Conservation (phyloP, 2,888 invertebrate genomes). For the Drepana falcataria region DNA sequence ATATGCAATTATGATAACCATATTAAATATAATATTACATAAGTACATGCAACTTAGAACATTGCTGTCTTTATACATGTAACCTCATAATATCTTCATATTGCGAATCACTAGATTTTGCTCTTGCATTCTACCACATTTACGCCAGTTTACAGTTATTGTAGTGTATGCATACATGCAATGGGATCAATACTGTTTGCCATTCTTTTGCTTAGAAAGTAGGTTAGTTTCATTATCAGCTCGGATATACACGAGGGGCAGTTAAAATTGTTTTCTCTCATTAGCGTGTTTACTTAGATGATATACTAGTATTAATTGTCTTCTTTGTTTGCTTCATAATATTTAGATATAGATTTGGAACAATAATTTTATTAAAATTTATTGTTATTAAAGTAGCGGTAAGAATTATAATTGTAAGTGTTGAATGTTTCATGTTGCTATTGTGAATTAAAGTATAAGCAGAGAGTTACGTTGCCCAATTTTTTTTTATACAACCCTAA, state of each 20-base stretch:
- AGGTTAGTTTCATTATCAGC: neutral
- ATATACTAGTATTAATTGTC: neutral
- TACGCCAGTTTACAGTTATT: neutral
- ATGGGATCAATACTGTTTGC: neutral
- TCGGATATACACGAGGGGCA: neutral
- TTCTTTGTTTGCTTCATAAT: neutral
- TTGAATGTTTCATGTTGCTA: too few species aligned
- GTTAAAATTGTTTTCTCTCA: neutral
- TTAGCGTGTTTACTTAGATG: neutral
- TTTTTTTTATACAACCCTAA: too few species aligned
- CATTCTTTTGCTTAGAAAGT: neutral
- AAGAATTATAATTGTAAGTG: too few species aligned
- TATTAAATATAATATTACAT: too few species aligned
- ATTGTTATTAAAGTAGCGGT: too few species aligned
- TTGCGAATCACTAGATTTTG: neutral
- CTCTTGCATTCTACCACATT: neutral
- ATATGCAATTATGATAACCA: too few species aligned
- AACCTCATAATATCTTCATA: conserved; percentile 2
- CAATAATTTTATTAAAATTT: too few species aligned
- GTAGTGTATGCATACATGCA: neutral
- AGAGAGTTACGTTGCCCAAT: too few species aligned
- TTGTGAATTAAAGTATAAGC: too few species aligned
- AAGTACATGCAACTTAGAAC: too few species aligned
- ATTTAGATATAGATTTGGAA: too few species aligned
- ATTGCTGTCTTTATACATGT: conserved; percentile 4